Percentiles rank a stretch among this genome's conserved stretches.
Evolutionary conservation across 2,113 vertebrate genomes (phyloP).

Genomic region (Acanthisitta chloris): DNA sequence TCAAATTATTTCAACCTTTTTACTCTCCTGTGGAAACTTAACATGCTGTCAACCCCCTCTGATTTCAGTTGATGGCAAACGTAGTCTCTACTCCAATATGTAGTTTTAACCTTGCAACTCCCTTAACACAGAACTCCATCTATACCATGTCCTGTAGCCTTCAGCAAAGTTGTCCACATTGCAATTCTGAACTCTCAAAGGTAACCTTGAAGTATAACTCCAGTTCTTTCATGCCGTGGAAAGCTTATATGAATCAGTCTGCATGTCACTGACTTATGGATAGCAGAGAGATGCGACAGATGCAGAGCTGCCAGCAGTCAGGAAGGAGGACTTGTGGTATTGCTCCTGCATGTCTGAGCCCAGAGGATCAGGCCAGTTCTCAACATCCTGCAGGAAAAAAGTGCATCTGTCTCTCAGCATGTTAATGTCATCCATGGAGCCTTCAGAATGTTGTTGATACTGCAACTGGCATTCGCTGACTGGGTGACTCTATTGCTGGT

Average conservation of each 20-base stretch:
- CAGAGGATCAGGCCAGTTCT: not conserved
- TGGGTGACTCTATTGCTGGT: not conserved
- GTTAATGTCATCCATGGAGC: not conserved
- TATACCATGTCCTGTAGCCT: not conserved
- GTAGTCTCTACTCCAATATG: not conserved
- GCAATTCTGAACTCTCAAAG: not conserved
- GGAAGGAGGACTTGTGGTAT: not conserved
- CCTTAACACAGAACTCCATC: not conserved
- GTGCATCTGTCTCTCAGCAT: not conserved
- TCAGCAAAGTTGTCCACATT: constrained; percentile 9
- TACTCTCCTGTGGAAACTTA: constrained; percentile 1
- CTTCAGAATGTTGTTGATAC: not conserved
- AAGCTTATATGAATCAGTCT: not conserved
- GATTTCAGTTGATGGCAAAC: not conserved
- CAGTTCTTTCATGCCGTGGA: not conserved
- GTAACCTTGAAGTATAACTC: constrained; percentile 7
- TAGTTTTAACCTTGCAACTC: not conserved
- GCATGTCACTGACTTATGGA: not conserved
- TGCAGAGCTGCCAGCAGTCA: not conserved
- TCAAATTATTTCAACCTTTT: constrained; percentile 48
- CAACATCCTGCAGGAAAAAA: not conserved
- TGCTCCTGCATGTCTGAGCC: not conserved
- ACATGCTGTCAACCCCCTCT: not conserved
- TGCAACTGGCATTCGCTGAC: not conserved
- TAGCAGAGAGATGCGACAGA: not conserved